A percentile compares a stretch with the other conserved stretches of the same genome.
Evolutionary conservation across 1,140 invertebrate species (phyloP).

Genomic region (Branchinecta lindahli): DNA sequence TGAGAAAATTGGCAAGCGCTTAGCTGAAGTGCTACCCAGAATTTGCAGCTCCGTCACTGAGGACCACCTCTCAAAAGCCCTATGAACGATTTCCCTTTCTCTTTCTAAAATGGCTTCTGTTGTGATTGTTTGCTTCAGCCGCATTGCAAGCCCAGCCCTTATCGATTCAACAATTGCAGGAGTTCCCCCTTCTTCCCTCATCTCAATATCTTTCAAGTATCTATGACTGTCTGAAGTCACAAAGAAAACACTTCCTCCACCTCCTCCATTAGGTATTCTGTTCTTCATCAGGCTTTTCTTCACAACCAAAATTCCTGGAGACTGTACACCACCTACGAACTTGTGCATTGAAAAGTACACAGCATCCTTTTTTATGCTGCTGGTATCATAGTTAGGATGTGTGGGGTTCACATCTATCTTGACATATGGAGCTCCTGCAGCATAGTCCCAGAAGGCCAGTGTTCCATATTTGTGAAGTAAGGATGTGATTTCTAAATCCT

Average conservation of each 20-base stretch:
- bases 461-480: conserved; percentile 66
- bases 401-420: conserved; percentile 73
- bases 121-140: conserved; percentile 64
- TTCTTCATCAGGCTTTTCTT: conserved; percentile 47
- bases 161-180: conserved; percentile 66
- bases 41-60: conserved; percentile 61
- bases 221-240: conserved; percentile 37
- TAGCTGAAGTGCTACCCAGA: conserved; percentile 50
- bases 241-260: conserved; percentile 49
- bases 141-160: conserved; percentile 65
- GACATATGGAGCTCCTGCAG: conserved; percentile 63
- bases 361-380: conserved; percentile 50
- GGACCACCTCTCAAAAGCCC: conserved; percentile 25
- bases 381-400: conserved; percentile 28
- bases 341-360: conserved; percentile 82
- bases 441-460: conserved; percentile 78
- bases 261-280: conserved; percentile 36
- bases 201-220: conserved; percentile 45
- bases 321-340: conserved; percentile 75
- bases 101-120: conserved; percentile 49
- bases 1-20: conserved; percentile 65
- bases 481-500: conserved; percentile 64
- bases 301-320: conserved; percentile 55
- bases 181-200: conserved; percentile 70
- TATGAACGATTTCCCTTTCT: conserved; percentile 40